Conservation (phyloP, 2,888 invertebrate species). For the Scaptomyza tumidula region DNA sequence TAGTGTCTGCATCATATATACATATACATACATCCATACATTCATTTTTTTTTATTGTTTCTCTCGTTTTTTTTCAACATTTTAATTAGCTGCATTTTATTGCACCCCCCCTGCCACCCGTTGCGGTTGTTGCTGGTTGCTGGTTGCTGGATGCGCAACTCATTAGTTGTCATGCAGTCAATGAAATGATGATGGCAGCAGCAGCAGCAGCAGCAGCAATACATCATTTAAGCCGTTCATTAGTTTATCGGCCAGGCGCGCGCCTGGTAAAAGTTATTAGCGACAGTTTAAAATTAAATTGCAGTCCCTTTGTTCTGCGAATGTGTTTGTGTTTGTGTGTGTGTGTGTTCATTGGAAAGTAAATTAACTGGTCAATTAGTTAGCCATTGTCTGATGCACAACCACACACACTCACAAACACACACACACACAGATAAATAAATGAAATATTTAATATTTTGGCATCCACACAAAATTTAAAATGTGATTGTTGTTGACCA, state of each 20-base stretch:
- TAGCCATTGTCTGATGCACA: slow-evolving; percentile 58
- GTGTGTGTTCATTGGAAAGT: slow-evolving; percentile 71
- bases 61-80: slow-evolving; percentile 46
- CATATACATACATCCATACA: too few relatives aligned
- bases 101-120: slow-evolving; percentile 26
- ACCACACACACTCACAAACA: neutral
- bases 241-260: slow-evolving; percentile 68
- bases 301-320: slow-evolving; percentile 44
- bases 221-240: slow-evolving; percentile 77
- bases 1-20: slow-evolving; percentile 2
- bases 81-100: slow-evolving; percentile 80
- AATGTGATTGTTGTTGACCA: slow-evolving; percentile 4
- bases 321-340: slow-evolving; percentile 15
- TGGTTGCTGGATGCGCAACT: slow-evolving; percentile 20
- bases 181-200: slow-evolving; percentile 49
- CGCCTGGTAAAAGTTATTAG: slow-evolving; percentile 75
- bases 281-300: slow-evolving; percentile 80
- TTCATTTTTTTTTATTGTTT: neutral
- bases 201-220: slow-evolving; percentile 70
- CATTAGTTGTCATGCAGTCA: slow-evolving; percentile 62
- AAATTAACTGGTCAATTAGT: slow-evolving; percentile 80
- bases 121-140: neutral
- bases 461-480: slow-evolving; percentile 5
- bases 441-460: slow-evolving; percentile 63
- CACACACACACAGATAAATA: neutral